Evolutionary conservation across 2,888 invertebrate genomes (phyloP).

Genomic region (Acrobasis suavella): DNA sequence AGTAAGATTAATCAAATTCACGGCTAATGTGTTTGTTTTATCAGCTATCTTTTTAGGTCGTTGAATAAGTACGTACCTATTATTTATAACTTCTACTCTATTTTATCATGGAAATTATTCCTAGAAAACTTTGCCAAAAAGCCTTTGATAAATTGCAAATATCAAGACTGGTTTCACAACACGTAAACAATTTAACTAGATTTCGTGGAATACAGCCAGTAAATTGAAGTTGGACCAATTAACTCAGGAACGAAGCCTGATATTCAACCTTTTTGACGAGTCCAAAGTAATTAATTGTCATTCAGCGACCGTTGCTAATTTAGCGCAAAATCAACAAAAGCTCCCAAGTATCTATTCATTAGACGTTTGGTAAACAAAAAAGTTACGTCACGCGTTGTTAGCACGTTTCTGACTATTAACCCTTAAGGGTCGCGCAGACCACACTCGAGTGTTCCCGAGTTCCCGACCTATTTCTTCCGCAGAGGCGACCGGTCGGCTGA

Average conservation of each 20-base stretch:
- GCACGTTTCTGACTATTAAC: slow-evolving; percentile 20
- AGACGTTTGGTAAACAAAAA: slow-evolving; percentile 3
- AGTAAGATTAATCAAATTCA: neutral
- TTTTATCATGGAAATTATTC: no score
- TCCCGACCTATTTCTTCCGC: slow-evolving; percentile 28
- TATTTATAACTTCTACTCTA: neutral
- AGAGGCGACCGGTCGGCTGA: slow-evolving; percentile 29
- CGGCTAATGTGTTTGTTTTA: neutral
- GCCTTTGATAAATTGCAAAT: no score
- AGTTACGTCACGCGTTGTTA: slow-evolving; percentile 11
- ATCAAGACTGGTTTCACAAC: neutral
- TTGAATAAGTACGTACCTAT: neutral
- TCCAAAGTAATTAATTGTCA: slow-evolving; percentile 6
- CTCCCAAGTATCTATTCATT: slow-evolving; percentile 4
- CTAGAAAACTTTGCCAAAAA: no score
- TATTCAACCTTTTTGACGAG: neutral
- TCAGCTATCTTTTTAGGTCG: neutral
- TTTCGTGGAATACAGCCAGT: slow-evolving; percentile 5
- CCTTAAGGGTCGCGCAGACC: neutral
- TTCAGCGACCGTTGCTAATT: slow-evolving; percentile 14
- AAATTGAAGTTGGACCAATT: slow-evolving; percentile 9
- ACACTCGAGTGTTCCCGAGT: slow-evolving; percentile 8
- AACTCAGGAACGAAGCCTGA: neutral
- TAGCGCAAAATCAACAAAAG: neutral
- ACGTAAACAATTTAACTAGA: slow-evolving; percentile 7